Conservation (phyloP, 2,797 vertebrate genomes). For the Euphonia xanthogaster region DNA sequence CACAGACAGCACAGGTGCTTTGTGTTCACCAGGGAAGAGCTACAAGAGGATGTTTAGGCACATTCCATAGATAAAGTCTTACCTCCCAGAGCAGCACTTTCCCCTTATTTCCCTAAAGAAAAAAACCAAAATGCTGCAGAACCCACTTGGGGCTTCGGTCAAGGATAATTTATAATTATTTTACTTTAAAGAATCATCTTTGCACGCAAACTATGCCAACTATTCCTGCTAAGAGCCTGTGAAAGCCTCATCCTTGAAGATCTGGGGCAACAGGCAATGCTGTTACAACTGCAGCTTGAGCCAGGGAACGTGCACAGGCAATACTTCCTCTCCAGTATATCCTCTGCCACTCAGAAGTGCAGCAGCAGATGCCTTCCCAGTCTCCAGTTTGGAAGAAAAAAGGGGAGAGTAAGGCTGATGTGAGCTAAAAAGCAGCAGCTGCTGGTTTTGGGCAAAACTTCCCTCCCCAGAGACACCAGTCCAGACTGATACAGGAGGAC, state of each 20-base stretch:
- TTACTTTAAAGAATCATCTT: background rate
- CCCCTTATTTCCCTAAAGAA: background rate
- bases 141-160: background rate
- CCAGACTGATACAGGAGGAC: background rate
- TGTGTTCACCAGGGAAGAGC: fast-evolving
- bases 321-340: fast-evolving
- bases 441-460: background rate
- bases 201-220: background rate
- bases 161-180: background rate
- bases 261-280: fast-evolving
- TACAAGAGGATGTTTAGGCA: background rate
- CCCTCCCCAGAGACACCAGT: background rate
- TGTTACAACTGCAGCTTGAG: background rate
- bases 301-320: no score
- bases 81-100: background rate
- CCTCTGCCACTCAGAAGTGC: fast-evolving
- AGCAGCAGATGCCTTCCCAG: fast-evolving
- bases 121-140: background rate
- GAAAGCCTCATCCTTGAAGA: background rate
- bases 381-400: background rate
- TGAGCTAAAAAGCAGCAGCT: background rate
- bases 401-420: fast-evolving
- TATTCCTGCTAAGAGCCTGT: background rate
- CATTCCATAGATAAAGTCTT: background rate
- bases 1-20: background rate